These are phyloP conservation scores for Branchinecta lynchi DNA, from an alignment of 1,140 invertebrate genomes.

Conservation along the genomic window DNA sequence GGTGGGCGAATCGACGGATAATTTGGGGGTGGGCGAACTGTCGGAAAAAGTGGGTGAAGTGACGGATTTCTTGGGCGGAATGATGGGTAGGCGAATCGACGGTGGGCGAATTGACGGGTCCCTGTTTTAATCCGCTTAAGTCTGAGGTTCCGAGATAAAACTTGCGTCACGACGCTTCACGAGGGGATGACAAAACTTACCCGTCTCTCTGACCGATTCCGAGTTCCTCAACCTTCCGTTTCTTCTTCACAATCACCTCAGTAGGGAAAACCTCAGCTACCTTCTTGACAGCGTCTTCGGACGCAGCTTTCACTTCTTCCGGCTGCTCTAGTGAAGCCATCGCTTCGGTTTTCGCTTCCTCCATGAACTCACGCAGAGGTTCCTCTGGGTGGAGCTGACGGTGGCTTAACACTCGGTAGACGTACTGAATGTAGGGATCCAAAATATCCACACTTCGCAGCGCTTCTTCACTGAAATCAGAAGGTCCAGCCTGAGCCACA, in stretches of 20 bases:
- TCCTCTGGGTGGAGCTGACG: neutral
- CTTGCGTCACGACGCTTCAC: too few species aligned
- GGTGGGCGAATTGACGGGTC: too few species aligned
- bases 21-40: too few species aligned
- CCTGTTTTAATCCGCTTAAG: too few species aligned
- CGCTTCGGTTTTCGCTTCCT: neutral
- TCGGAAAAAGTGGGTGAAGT: too few species aligned
- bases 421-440: neutral
- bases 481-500: too few species aligned
- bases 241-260: neutral
- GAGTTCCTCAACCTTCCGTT: neutral
- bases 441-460: neutral
- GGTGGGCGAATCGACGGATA: too few species aligned
- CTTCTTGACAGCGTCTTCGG: neutral
- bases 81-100: too few species aligned
- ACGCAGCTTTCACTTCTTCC: neutral
- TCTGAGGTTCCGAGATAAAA: too few species aligned
- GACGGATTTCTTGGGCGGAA: too few species aligned
- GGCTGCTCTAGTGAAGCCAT: neutral
- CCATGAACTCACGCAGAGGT: neutral
- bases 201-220: neutral
- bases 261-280: neutral
- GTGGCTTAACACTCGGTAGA: neutral
- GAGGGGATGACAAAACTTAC: neutral
- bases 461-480: too few species aligned